phyloP scores from a whole-genome alignment of 2,113 vertebrate species.

The Serinus canaria region DNA sequence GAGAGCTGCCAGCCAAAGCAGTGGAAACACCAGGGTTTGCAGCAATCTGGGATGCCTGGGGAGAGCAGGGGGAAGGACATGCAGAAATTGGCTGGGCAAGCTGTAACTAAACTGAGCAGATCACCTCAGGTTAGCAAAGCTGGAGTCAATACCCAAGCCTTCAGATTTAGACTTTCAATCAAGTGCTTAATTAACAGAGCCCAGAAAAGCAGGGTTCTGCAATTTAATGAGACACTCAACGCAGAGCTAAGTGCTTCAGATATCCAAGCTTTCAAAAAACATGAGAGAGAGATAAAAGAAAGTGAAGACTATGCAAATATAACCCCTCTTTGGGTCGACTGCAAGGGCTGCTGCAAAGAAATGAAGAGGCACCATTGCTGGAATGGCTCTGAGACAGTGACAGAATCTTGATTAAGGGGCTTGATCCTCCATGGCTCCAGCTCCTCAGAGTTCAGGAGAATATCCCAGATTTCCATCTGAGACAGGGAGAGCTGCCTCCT shows the following conservation, averaged over 20 bases:
- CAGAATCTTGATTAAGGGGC: not conserved
- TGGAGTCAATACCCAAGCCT: constrained; percentile 13
- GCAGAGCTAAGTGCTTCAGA: not conserved
- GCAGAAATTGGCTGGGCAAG: not conserved
- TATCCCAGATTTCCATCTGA: not conserved
- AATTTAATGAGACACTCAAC: constrained; percentile 46
- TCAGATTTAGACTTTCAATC: constrained; percentile 49
- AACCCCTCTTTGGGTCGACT: not conserved
- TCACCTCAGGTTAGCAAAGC: constrained; percentile 31
- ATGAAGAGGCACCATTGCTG: not conserved
- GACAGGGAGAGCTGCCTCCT: not conserved
- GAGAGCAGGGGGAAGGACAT: not conserved
- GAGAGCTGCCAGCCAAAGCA: not conserved
- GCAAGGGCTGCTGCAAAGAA: not conserved
- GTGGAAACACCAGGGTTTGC: not conserved
- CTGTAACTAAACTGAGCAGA: not conserved
- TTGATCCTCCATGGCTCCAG: not conserved
- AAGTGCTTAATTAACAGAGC: constrained; percentile 43
- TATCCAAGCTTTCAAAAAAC: constrained; percentile 30
- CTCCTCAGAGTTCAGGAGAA: not conserved
- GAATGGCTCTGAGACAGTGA: not conserved
- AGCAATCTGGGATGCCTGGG: not conserved
- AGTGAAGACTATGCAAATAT: constrained; percentile 7
- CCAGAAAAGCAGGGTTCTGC: constrained; percentile 8
- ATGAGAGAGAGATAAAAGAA: not conserved